Base-by-base conservation (phyloP, 2,797 vertebrate species). In the Chaenodraco wilsoni region DNA sequence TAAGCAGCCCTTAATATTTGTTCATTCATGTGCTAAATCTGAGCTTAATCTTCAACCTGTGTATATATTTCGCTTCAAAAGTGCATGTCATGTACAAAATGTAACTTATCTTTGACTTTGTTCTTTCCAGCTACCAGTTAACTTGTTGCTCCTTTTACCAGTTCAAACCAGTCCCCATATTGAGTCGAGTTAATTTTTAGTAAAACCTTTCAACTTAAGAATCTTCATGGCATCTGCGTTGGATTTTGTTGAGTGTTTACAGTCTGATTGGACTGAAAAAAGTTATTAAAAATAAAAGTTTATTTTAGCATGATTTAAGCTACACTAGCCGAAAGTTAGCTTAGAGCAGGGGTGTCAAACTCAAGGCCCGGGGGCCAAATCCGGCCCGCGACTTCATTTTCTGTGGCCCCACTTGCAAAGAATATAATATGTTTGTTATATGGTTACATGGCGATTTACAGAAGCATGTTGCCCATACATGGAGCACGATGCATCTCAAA, bases 21-120 rank as follows among this genome's bases (percentile, higher is more conserved):
- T 78, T 79, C 54, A 81, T 58, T 72, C 69, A 74, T 74, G 62
- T 69, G 70, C 17, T 52, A 54, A 80, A 84, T 46, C 76, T 9
- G 16, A 33, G 78, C 17, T 86, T 88, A 91, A 89, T 85, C 56
- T 81, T 88, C 69, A 89, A 89, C 73, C 33, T 40, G 9, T 21
- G 41, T 31, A 63, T 9, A 67, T 50, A 43, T 59, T 51, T 59
- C 6, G 19, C 11, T 60, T 23, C 10, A 48, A 41, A 64, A 23
- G 17, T 19, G 50, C 56, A 71, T 40, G 31, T 9, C 27, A 27
- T 27, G 27, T 27, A 9, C 44, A 37, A 41, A 7, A 44, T 49
- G 11, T 13, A 55, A 15, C 64, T 65, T 2, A n/a, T 1, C 58
- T 71, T 57, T 55, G 40, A 55, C 55, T 0, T 5, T 55, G 66